Conservation (phyloP, 2,113 vertebrate genomes). For the Cephalopterus ornatus region DNA sequence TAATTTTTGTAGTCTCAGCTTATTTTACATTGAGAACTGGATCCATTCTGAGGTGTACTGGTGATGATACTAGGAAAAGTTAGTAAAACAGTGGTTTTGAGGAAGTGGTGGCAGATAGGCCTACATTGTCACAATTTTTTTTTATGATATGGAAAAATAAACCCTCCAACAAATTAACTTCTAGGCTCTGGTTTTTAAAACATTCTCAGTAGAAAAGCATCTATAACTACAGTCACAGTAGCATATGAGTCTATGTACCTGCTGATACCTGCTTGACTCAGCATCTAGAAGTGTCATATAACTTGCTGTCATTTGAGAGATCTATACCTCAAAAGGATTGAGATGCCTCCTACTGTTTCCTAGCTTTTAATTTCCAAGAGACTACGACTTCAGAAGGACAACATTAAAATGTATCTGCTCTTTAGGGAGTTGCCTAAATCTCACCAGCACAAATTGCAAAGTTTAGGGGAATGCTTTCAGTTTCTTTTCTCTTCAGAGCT, state of each 20-base stretch:
- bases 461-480: background rate
- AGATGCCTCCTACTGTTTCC: background rate
- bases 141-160: background rate
- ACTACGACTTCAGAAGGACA: background rate
- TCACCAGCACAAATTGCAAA: background rate
- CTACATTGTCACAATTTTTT: background rate
- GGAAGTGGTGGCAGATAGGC: background rate
- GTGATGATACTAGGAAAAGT: background rate
- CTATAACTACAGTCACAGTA: background rate
- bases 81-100: background rate
- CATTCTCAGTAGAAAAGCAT: background rate
- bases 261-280: background rate
- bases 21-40: background rate
- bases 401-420: background rate
- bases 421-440: background rate
- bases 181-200: background rate
- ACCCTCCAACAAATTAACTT: background rate
- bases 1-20: background rate
- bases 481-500: background rate
- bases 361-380: background rate
- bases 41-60: background rate
- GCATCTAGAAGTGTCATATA: background rate
- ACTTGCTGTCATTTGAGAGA: background rate
- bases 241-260: background rate
- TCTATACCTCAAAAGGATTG: background rate